Percentiles rank a stretch among this genome's conserved stretches.
Conservation (phyloP, 1,140 invertebrate species). For the Bombus difficillimus region DNA sequence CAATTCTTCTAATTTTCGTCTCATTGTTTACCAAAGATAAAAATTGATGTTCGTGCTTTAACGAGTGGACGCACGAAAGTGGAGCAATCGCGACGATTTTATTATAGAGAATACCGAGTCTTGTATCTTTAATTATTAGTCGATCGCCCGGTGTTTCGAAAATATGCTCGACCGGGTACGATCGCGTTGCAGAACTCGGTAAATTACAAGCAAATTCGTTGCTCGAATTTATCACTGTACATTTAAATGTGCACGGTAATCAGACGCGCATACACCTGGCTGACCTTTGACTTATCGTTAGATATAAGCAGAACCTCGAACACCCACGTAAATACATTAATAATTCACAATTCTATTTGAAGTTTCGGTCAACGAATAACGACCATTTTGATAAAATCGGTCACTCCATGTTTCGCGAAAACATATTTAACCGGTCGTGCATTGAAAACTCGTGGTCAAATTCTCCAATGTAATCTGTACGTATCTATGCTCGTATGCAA, state of each 20-base stretch:
- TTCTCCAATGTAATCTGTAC: background rate
- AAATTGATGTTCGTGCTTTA: background rate
- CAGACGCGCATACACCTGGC: conserved; percentile 1
- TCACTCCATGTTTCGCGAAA: background rate
- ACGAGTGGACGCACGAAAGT: background rate
- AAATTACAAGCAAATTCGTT: conserved; percentile 18
- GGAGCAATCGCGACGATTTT: background rate
- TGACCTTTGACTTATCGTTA: conserved; percentile 32
- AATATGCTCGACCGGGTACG: background rate
- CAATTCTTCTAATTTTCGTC: background rate
- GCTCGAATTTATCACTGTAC: conserved; percentile 3
- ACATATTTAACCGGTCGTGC: background rate
- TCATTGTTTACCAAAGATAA: background rate
- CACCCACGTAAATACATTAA: conserved; percentile 26
- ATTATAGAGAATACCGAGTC: background rate
- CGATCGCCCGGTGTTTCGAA: background rate
- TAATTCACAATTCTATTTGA: conserved; percentile 21
- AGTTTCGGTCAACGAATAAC: background rate
- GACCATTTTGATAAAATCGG: background rate
- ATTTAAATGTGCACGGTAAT: background rate
- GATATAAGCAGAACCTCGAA: conserved; percentile 17
- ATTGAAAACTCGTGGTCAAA: background rate
- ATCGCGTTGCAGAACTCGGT: background rate
- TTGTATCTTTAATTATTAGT: background rate
- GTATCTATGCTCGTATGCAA: background rate